Conservation (phyloP, 2,888 invertebrate species). For the Sympetrum striolatum region DNA sequence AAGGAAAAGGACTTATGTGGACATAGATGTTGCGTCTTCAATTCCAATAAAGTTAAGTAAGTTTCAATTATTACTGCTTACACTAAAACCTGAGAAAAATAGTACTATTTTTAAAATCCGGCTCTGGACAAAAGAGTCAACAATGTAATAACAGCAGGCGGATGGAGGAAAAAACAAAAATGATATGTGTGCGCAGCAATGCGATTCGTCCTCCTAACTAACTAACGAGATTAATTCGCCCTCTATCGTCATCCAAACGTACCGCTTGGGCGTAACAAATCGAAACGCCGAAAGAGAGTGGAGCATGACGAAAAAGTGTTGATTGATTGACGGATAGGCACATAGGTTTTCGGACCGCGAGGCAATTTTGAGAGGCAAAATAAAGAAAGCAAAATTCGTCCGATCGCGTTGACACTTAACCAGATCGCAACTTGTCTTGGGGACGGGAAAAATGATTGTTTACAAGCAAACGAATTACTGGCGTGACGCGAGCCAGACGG, state of each 20-base stretch:
- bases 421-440: neutral
- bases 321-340: neutral
- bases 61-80: no score
- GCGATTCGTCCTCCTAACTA: neutral
- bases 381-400: neutral
- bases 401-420: neutral
- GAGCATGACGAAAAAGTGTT: neutral
- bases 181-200: neutral
- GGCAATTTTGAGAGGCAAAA: neutral
- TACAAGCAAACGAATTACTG: neutral
- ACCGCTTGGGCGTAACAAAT: neutral
- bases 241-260: neutral
- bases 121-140: constrained; percentile 1
- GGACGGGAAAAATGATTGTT: neutral
- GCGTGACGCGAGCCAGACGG: neutral
- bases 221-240: neutral
- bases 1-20: no score
- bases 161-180: neutral
- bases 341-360: neutral
- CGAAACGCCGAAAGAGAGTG: neutral
- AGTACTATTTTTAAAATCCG: neutral
- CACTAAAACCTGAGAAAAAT: no score
- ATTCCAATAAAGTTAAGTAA: no score
- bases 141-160: constrained; percentile 25
- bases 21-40: no score